Percentiles rank a stretch among this genome's conserved stretches.
Evolutionary conservation across 2,113 vertebrate genomes (phyloP).

Genomic region (Xenotilapia flavipinnis): DNA sequence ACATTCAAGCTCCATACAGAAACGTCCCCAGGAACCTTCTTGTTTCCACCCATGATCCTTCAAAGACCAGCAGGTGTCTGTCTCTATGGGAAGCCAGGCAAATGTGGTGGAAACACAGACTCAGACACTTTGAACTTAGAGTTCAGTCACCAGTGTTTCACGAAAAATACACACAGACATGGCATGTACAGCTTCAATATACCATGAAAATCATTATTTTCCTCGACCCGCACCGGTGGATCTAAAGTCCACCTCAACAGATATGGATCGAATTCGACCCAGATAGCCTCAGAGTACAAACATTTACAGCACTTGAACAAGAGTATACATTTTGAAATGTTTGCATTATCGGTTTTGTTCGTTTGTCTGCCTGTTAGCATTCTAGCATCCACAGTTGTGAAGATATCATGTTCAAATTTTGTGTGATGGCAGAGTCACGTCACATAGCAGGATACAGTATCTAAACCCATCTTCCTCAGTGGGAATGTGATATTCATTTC

Average conservation of each 20-base stretch:
- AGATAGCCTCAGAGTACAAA: neutral
- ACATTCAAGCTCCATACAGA: neutral
- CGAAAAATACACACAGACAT: neutral
- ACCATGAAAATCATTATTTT: neutral
- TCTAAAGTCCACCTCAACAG: neutral
- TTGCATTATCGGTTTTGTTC: accelerated
- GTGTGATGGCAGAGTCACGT: neutral
- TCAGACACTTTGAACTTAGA: neutral
- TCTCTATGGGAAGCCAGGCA: neutral
- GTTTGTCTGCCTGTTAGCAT: neutral
- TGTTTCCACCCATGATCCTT: neutral
- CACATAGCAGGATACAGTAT: neutral
- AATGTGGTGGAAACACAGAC: neutral
- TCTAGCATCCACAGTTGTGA: neutral
- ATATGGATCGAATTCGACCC: neutral
- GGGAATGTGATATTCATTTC: neutral
- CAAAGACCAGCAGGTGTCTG: neutral
- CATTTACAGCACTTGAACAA: neutral
- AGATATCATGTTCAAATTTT: neutral
- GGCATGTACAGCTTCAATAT: neutral
- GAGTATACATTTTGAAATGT: neutral
- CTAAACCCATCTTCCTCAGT: neutral
- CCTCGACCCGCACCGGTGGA: neutral
- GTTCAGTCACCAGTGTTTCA: neutral
- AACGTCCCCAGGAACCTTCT: neutral